phyloP scores from a whole-genome alignment of 2,797 vertebrate species.

The Holocentrus rufus region DNA sequence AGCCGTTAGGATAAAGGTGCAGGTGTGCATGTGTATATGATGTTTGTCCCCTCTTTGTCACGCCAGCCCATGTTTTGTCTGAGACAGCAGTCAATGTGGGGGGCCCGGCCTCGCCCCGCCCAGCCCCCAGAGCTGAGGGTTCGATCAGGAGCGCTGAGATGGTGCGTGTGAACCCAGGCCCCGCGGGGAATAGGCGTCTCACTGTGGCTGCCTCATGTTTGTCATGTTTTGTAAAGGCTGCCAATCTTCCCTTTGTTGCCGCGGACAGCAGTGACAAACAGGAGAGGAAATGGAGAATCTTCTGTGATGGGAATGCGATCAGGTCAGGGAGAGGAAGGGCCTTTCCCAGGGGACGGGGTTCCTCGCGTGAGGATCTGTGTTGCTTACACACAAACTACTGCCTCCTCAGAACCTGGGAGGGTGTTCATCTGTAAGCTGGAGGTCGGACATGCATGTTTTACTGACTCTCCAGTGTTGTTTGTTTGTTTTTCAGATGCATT shows the following conservation, averaged over 20 bases:
- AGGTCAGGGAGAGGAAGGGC: slow-evolving; percentile 55
- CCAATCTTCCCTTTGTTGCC: slow-evolving; percentile 72
- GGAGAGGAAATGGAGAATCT: slow-evolving; percentile 65
- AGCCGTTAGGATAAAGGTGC: slow-evolving; percentile 56
- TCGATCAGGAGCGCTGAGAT: slow-evolving; percentile 40
- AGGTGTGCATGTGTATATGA: slow-evolving; percentile 63
- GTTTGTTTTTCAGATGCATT: slow-evolving; percentile 29
- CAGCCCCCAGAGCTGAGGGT: slow-evolving; percentile 27
- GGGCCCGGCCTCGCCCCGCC: slow-evolving; percentile 53
- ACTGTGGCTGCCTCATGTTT: slow-evolving; percentile 60
- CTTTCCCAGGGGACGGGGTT: slow-evolving; percentile 50
- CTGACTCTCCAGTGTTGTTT: not conserved
- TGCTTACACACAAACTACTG: slow-evolving; percentile 37
- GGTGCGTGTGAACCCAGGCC: slow-evolving; percentile 72
- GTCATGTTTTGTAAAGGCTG: slow-evolving; percentile 74
- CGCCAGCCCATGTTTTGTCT: slow-evolving; percentile 75
- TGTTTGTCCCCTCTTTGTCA: slow-evolving; percentile 68
- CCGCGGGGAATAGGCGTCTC: slow-evolving; percentile 63
- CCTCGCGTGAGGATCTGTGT: slow-evolving; percentile 50
- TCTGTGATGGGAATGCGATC: slow-evolving; percentile 63
- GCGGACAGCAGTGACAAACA: slow-evolving; percentile 67
- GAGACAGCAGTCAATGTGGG: slow-evolving; percentile 58
- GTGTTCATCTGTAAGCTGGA: slow-evolving; percentile 30
- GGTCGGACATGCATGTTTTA: slow-evolving; percentile 44
- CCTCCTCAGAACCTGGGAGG: slow-evolving; percentile 25